Conservation (phyloP, 2,888 invertebrate species). For the Lysandra coridon region DNA sequence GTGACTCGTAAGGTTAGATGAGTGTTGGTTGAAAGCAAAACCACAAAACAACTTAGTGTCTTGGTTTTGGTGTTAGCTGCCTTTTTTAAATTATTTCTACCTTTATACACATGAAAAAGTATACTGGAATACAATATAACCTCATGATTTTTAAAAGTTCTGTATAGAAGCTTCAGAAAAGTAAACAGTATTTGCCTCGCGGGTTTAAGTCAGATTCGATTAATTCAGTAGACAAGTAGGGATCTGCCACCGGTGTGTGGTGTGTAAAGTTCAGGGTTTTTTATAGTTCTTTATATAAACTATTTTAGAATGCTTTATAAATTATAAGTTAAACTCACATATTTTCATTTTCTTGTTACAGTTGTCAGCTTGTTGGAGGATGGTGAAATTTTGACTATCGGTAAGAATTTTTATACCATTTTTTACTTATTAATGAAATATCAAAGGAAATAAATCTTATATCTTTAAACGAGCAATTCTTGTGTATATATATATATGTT, state of each 20-base stretch:
- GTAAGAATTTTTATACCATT: conserved; percentile 46
- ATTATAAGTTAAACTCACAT: too few species aligned
- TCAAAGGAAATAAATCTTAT: too few species aligned
- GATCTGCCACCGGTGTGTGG: not conserved
- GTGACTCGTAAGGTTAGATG: not conserved
- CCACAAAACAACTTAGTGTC: not conserved
- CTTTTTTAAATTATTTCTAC: not conserved
- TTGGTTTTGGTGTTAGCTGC: not conserved
- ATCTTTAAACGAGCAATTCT: too few species aligned
- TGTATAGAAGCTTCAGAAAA: not conserved
- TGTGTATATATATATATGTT: too few species aligned
- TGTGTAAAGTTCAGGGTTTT: not conserved
- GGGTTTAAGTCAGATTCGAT: not conserved
- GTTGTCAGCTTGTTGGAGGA: conserved; percentile 48
- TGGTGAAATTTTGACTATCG: conserved; percentile 53
- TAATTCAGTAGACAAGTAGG: not conserved
- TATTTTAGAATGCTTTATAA: too few species aligned
- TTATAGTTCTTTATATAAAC: too few species aligned
- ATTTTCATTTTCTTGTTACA: conserved; percentile 50
- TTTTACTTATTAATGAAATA: not conserved
- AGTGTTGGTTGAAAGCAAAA: not conserved
- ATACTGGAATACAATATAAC: too few species aligned
- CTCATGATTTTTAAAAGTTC: too few species aligned
- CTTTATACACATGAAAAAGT: not conserved
- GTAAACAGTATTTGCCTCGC: not conserved